Conservation (phyloP, 2,113 vertebrate species). For the Ondatra zibethicus region DNA sequence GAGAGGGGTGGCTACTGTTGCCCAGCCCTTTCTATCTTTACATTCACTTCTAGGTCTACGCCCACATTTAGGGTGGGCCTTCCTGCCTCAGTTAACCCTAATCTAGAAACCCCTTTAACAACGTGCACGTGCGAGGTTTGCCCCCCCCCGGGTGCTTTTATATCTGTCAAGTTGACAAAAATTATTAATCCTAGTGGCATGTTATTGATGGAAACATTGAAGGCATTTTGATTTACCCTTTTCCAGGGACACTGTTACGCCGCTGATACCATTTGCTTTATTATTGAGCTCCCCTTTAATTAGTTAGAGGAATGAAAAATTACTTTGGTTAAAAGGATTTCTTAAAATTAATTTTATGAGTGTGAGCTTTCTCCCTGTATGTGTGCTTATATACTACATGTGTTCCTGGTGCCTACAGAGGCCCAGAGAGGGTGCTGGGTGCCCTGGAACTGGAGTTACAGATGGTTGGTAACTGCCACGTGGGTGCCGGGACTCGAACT, state of each 20-base stretch:
- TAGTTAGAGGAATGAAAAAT: background rate
- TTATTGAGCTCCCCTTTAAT: background rate
- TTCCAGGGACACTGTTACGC: no score
- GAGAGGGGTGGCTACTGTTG: background rate
- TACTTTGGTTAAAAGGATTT: background rate
- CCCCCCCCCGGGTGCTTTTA: background rate
- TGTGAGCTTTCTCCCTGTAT: background rate
- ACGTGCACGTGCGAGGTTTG: background rate
- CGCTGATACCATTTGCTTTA: background rate
- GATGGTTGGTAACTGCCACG: background rate
- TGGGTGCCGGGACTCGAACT: background rate
- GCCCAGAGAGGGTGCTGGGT: background rate
- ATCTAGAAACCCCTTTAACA: background rate
- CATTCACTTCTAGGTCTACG: background rate
- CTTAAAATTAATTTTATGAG: background rate
- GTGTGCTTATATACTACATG: background rate
- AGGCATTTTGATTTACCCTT: background rate
- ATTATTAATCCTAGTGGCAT: background rate
- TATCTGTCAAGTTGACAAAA: background rate
- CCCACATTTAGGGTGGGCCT: background rate
- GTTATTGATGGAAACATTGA: background rate
- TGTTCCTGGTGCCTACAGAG: background rate
- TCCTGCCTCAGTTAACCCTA: background rate
- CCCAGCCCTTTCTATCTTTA: background rate
- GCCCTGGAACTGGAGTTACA: background rate